Base-by-base conservation (phyloP, 30 jellyfish, hydroid and myxozoan species). In the Pseudorhiza aurosa region DNA sequence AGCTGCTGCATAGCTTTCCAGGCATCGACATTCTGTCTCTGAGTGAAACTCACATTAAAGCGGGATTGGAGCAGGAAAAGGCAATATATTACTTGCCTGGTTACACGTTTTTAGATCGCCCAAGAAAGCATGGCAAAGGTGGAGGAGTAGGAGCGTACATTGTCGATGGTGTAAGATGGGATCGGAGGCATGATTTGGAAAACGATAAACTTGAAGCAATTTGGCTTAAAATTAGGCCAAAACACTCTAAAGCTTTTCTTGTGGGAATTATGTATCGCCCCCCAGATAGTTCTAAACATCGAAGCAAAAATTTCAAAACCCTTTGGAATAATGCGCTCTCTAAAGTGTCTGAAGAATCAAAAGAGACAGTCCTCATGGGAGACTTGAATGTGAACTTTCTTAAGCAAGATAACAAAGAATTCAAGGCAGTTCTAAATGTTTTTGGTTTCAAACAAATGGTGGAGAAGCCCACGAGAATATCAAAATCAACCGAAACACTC, bases 81-180 rank as follows among this genome's bases (percentile, higher is more conserved):
- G 40, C 82, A 35, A 35, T 68, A 72, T 68, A 36, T 43, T 68
- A 37, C 53, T 68, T 81, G 47, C 81, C 82, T 53, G 89, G 89
- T 21, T 81, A 68, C 50, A 18, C 67, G 71, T 81, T 81, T 68
- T 67, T 71, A 35, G 69, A 69, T 68, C 68, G 44, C 22, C 83
- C 83, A 26, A 77, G 89, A 69, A 47, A 31, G 70, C 32, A 72
- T 7, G 90, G 95, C 27, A 57, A 45, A 56, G 90, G 83, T 51
- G 95, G 91, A 11, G 90, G 95, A 29, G 92, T 72, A 58, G 95
- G 91, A 49, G 75, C 83, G 58, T 83, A 83, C 60, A 72, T 83
- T 58, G 71, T 83, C 60, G 75, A 83, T 36, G 55, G 33, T n/a
- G 2, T 83, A 39, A 83, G 58, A 30, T 32, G 1, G 62, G 56